Base-by-base conservation (phyloP, 2,888 invertebrate species). In the Bugula neritina region DNA sequence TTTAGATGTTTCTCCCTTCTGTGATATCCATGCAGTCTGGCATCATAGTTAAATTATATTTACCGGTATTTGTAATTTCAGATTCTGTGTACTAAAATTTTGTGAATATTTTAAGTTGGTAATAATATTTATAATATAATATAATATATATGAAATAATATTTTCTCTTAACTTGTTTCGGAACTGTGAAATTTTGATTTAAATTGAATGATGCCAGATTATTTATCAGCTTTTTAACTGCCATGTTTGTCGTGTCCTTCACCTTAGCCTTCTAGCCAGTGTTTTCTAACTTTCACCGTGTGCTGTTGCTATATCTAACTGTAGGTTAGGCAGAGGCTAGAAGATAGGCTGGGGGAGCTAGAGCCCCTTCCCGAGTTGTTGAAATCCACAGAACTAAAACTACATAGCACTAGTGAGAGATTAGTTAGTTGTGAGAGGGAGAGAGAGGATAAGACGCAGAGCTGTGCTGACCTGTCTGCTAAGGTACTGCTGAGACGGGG, bases 291-390 rank as follows among this genome's bases (percentile, higher is more conserved):
- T 35, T 31, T 52, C 43, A 35, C 54, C 54, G 29, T 54, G 23
- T 23, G 5, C 13, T 70, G 31, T 54, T 25, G 43, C 43, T 43
- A 27, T 63, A 21, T 63, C 63, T 63, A 13, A 63, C 58, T 54
- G 29, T 63, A 55, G 55, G 82, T 83, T 3, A 80, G 81, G 69
- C 75, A 73, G 34, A 76, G 80, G 17, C 77, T 83, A 1, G 80
- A 80, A 70, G 77, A 79, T 58, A 74, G 83, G 1, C 77, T 83
- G 34, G 78, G 80, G 70, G 82, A 83, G 74, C 77, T 83, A 72
- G 83, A 83, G 74, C 81, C 82, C 69, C 74, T 83, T 72, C 83
- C 83, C 2, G 83, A 83, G 74, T 75, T 82, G 74, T 78, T 83
- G 52, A 78, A 80, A 71, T 77, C 80, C 69, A 80, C 82, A 23